phyloP scores from a whole-genome alignment of 2,797 vertebrate genomes.

The Bradypus variegatus region DNA sequence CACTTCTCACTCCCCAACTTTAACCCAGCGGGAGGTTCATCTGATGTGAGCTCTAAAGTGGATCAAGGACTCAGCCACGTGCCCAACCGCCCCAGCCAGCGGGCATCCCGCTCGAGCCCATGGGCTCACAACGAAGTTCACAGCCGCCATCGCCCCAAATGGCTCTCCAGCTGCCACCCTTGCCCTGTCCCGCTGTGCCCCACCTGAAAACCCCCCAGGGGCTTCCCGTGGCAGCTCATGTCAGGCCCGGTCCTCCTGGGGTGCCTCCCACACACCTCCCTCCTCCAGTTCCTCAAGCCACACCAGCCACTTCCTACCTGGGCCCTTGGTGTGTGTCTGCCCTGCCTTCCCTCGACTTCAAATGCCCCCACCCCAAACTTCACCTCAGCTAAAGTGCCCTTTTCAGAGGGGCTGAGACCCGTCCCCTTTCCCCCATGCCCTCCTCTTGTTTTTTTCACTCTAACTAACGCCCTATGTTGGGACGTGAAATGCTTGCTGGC shows the following conservation, averaged over 20 bases:
- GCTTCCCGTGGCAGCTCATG: background rate
- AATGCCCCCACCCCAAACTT: background rate
- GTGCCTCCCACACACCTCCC: background rate
- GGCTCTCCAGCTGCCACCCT: no score
- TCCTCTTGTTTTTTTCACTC: no score
- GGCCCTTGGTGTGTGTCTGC: background rate
- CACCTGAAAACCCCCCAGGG: background rate
- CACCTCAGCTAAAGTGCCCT: background rate
- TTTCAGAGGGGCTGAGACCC: background rate
- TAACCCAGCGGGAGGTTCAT: no score
- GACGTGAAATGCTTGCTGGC: background rate
- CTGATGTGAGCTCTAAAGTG: rapidly evolving
- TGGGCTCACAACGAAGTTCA: no score
- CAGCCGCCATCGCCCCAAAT: background rate
- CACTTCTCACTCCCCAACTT: background rate
- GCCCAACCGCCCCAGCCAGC: background rate
- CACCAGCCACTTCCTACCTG: background rate
- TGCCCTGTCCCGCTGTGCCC: rapidly evolving
- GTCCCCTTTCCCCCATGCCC: background rate
- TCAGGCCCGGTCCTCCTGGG: background rate
- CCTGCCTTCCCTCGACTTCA: no score
- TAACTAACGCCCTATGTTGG: background rate
- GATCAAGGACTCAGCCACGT: rapidly evolving
- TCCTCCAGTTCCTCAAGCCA: background rate
- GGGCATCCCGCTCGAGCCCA: no score